Evolutionary conservation across 2,888 invertebrate species (phyloP).

Genomic region (Epicampocera succincta): DNA sequence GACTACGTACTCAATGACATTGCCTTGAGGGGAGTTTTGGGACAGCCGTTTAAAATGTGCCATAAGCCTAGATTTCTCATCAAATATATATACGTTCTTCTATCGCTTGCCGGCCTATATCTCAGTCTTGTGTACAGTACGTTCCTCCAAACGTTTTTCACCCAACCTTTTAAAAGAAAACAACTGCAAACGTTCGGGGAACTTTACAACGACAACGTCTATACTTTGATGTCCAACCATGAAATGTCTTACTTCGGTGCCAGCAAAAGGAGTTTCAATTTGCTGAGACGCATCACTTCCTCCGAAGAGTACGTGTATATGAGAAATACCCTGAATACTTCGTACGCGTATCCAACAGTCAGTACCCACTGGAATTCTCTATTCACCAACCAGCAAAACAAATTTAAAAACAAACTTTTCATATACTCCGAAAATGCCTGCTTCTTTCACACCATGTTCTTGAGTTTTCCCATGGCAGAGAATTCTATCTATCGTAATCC

Average conservation of each 20-base stretch:
- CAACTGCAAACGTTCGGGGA: slow-evolving; percentile 42
- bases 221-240: slow-evolving; percentile 22
- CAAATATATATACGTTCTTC: slow-evolving; percentile 50
- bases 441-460: slow-evolving; percentile 18
- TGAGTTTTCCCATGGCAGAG: slow-evolving; percentile 60
- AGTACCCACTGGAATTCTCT: slow-evolving; percentile 26
- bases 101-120: slow-evolving; percentile 50
- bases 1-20: slow-evolving; percentile 50
- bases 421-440: slow-evolving; percentile 49
- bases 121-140: slow-evolving; percentile 42
- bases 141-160: slow-evolving; percentile 54
- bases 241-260: slow-evolving; percentile 2
- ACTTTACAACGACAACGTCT: slow-evolving; percentile 21
- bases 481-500: slow-evolving; percentile 61
- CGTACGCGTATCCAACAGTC: slow-evolving; percentile 33
- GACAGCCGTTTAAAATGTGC: slow-evolving; percentile 44
- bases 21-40: slow-evolving; percentile 50
- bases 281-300: neutral
- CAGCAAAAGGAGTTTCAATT: too few relatives aligned
- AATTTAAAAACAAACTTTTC: slow-evolving; percentile 19
- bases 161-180: slow-evolving; percentile 35
- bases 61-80: slow-evolving; percentile 18
- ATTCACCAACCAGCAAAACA: slow-evolving; percentile 26
- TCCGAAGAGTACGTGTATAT: slow-evolving; percentile 20
- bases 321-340: slow-evolving; percentile 24